Base-by-base conservation (phyloP, 92 coral and sea anemone species). In the Galaxea fascicularis region DNA sequence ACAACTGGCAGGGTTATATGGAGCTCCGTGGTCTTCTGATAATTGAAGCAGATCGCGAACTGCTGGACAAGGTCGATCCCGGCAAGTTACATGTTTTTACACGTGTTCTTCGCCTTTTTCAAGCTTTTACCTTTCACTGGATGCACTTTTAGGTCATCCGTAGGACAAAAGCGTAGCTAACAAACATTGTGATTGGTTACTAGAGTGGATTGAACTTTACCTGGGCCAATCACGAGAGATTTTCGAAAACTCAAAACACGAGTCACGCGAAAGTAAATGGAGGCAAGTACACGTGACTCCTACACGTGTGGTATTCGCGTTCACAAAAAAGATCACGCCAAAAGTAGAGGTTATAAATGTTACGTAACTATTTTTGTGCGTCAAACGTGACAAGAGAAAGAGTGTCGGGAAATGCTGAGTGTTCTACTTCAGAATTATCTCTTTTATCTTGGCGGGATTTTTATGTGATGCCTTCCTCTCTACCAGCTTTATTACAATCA, bases 41-140 rank as follows among this genome's bases (percentile, higher is more conserved):
- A 39, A 68, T 15, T 39, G 73, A 31, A 21, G 27, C 10, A 45
- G 74, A 20, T 70, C 74, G 54, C 74, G 13, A n/a, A 41, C 8
- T 21, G 47, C 41, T 39, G 11, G 21, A 65, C 45, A 14, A 10
- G 41, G 18, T 0, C 54, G 74, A 41, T 39, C 30, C 66, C 29
- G 30, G 74, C 44, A 70, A 70, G 74, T 44, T 70, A 39, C 74
- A 70, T 26, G 74, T 39, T 70, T 70, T 60, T 15, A 70, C 74
- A 17, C 54, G 67, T 54, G 77, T 71, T 54, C 51, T 25, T 56
- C 26, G 69, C 77, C 53, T 52, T 41, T 28, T 31, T 14, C 76
- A 54, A 59, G 85, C 85, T 81, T 81, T 81, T 81, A 81, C 85
- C 85, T 81, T 81, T 81, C 85, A 81, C 85, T 70, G 74, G 26